Evolutionary conservation across 2,888 invertebrate genomes (phyloP), one percentile per base, ranked within the genome.

Genomic region (Drosophila siamana): DNA sequence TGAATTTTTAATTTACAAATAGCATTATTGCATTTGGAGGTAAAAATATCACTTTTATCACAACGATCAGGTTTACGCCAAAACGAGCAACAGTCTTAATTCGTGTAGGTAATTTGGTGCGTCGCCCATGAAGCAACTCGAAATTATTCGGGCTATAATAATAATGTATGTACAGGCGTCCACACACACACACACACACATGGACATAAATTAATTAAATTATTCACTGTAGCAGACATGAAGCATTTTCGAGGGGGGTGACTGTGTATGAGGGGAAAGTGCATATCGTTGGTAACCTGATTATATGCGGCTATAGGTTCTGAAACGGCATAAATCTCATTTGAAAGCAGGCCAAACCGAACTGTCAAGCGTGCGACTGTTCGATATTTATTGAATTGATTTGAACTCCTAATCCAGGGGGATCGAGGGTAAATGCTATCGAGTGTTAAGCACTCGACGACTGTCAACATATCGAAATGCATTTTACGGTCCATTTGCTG

Each of bases 401-500:
- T 66, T 60, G 41, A 41, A 28, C 62, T 44, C 44, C 50, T 55
- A 76, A 66, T 48, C 61, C 46, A 26, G 38, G 36, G 47, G 59
- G n/a, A 44, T 67, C n/a, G n/a, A n/a, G n/a, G n/a, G 33, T 19
- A 8, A 71, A 67, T 63, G 52, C 51, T 55, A 68, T 62, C 43
- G 55, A 56, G 43, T 56, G 36, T 24, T 46, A 40, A 38, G 19
- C 36, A 72, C 64, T 80, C 60, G 47, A 64, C 60, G 47, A 64
- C 77, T 77, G 74, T 80, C 80, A 69, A 51, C 80, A 61, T 60
- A 75, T 69, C 63, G 50, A 16, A 83, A 66, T 83, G 78, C 65
- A 76, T 81, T 80, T 81, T 51, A 71, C 83, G 71, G 65, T 52
- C 62, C 86, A 86, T 86, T 86, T 77, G 19, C 60, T 41, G 22